Evolutionary conservation across 1,140 invertebrate genomes (phyloP).

Genomic region (Centruroides vittatus): DNA sequence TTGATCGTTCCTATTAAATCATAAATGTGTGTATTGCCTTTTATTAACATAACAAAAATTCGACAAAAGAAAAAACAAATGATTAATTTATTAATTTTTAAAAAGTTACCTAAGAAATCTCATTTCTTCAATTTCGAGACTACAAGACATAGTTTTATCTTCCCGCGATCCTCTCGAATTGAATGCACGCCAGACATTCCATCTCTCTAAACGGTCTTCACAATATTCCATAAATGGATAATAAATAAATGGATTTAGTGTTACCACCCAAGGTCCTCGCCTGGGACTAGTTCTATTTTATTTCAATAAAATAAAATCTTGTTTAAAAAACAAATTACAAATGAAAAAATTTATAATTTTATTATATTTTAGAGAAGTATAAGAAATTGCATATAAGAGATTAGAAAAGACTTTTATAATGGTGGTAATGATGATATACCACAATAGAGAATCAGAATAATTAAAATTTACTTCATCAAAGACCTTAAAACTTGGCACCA

Average conservation of each 20-base stretch:
- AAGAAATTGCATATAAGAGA: too few species aligned
- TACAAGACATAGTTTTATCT: constrained; percentile 51
- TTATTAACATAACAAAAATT: background rate
- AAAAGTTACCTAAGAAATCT: constrained; percentile 36
- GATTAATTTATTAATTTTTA: too few species aligned
- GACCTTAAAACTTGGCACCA: too few species aligned
- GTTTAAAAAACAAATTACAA: too few species aligned
- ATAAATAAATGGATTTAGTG: constrained; percentile 52
- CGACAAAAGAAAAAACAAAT: too few species aligned
- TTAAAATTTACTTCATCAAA: too few species aligned
- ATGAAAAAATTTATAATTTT: too few species aligned
- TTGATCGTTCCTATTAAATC: constrained; percentile 42
- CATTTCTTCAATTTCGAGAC: constrained; percentile 59
- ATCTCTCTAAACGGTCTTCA: constrained; percentile 53
- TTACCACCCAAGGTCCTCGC: constrained; percentile 32
- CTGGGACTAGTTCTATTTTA: constrained; percentile 2
- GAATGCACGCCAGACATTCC: constrained; percentile 66
- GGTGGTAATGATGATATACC: too few species aligned
- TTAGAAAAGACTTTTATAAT: too few species aligned
- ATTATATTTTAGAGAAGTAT: too few species aligned
- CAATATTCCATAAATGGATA: constrained; percentile 64
- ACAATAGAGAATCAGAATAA: too few species aligned
- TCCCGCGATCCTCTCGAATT: constrained; percentile 45
- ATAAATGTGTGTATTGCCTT: background rate
- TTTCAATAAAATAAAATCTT: too few species aligned